Base-by-base conservation (phyloP, 2,797 vertebrate genomes). In the Oceanodroma leucorhoa region DNA sequence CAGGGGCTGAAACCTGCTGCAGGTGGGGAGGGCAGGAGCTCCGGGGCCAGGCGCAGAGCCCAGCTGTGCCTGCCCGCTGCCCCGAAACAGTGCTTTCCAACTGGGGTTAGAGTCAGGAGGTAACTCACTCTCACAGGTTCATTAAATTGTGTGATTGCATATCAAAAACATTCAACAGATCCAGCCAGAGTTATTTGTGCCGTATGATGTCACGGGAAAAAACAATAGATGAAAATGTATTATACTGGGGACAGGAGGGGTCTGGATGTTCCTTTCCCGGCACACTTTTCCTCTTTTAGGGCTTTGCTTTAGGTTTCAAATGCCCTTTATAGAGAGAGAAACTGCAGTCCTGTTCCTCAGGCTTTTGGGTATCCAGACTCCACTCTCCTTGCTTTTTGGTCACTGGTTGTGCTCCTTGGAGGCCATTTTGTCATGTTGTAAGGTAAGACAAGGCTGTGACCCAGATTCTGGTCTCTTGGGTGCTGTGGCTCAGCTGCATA, bases 401-500 rank as follows among this genome's bases (percentile, higher is more conserved):
- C 96, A 95, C 83, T 91, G 65, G 26, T 17, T 95, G 75, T 83
- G 82, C 72, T 94, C 86, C 90, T 93, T 4, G 0, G 91, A 94
- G 91, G 58, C 84, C 75, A 41, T 92, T 94, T 89, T 20, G 4
- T 94, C 82, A 83, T 95, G 92, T 89, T 92, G 76, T 89, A 97
- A 95, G 96, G 93, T 81, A 95, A 95, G 84, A 95, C 87, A 93
- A 90, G 90, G 73, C 85, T 95, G 90, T 94, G 95, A 91, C 96
- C 97, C 96, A 96, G 95, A 95, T 97, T 97, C 94, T 58, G 43
- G 80, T 95, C 96, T 95, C 97, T 87, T 94, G 93, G 94, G 95
- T 97, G 94, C 86, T 88, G 79, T 94, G 94, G 91, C 92, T 97
- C 90, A 95, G 95, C 83, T 96, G 90, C 71, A 73, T 91, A 75